Base-by-base conservation (phyloP, 2,888 invertebrate genomes). In the Aproaerema taeniolella region DNA sequence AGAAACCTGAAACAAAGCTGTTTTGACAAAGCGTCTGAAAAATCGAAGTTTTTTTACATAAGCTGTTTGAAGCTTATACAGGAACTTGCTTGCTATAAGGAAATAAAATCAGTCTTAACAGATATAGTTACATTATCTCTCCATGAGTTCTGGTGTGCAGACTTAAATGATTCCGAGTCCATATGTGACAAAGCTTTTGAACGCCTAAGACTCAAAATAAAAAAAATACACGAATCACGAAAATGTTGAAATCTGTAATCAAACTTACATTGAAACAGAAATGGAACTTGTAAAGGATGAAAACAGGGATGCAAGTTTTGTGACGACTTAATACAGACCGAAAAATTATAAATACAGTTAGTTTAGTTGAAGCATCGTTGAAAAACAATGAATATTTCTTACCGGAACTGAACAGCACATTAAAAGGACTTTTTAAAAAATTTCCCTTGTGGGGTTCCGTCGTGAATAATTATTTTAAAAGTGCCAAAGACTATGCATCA, bases 401-500 rank as follows among this genome's bases (percentile, higher is more conserved):
- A 40, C 38, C 40, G 29, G 35, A 38, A 25, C 20, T 43, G 20
- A 46, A 41, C 24, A 31, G 16, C 36, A 41, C 43, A 36, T 33
- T 43, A 33, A 43, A 46, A 43, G 15, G 43, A 36, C 35, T 45
- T 30, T 26, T 47, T 30, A 42, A 38, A 42, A 44, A 44, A 43
- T 10, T 38, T 13, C 46, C 42, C 10, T 8, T 41, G 43, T 43
- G 46, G 41, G 36, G 46, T 42, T 33, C 33, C 31, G 38, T 47
- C 25, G 40, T 40, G 44, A 39, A 42, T 7, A 39, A 28, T 31
- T 16, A 43, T 46, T 43, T 46, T 12, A 34, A 32, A 20, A 37
- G 41, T 43, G 29, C 31, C 9, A 30, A 35, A 35, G 13, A 40
- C 12, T 11, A 30, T 29, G 40, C 42, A 10, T 31, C 30, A 33